A percentile compares a stretch with the other conserved stretches of the same genome.
These are phyloP conservation scores for Dryococelus australis DNA, from an alignment of 2,888 invertebrate species.

Conservation along the genomic window DNA sequence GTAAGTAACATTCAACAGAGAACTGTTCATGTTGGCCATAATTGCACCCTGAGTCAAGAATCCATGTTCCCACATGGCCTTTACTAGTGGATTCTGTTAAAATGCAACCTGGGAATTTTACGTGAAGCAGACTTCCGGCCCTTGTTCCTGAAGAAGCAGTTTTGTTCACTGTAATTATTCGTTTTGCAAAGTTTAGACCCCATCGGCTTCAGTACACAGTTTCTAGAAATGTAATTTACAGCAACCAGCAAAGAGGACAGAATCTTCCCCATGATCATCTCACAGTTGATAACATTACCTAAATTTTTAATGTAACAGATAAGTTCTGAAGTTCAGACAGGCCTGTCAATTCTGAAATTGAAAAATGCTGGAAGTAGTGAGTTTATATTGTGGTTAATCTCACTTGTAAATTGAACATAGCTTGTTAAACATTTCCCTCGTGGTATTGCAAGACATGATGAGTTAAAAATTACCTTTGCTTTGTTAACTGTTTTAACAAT, in stretches of 20 bases:
- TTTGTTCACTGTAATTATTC: neutral
- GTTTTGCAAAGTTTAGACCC: neutral
- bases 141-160: neutral
- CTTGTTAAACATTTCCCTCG: neutral
- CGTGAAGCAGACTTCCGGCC: neutral
- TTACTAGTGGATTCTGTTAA: neutral
- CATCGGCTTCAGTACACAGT: neutral
- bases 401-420: neutral
- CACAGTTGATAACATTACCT: neutral
- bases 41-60: neutral
- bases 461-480: neutral
- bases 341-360: neutral
- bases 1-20: neutral
- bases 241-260: neutral
- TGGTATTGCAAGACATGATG: neutral
- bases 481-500: neutral
- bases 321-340: neutral
- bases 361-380: neutral
- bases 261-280: neutral
- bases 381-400: neutral
- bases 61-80: neutral
- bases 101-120: neutral
- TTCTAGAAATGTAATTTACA: neutral
- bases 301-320: neutral
- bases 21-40: neutral